A percentile compares a stretch with the other conserved stretches of the same genome.
These are phyloP conservation scores for Trichonephila clavipes DNA, from an alignment of 1,140 invertebrate species.

Conservation along the genomic window DNA sequence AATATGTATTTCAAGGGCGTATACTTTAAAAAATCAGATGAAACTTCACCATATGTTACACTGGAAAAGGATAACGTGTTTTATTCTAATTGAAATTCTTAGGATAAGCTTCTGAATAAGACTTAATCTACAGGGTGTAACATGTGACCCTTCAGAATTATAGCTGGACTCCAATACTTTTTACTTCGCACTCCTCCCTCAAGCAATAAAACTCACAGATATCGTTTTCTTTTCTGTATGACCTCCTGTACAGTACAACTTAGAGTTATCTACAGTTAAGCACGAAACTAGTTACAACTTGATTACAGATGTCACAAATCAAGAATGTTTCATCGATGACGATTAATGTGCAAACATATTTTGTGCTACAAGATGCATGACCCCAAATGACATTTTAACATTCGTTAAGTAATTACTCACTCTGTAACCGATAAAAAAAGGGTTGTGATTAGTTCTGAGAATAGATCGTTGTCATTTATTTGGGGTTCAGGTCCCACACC, in stretches of 20 bases:
- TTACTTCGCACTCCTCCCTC: not conserved
- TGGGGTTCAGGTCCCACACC: slow-evolving; percentile 8
- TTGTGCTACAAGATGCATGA: not conserved
- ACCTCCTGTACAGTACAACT: not conserved
- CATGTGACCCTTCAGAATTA: not conserved
- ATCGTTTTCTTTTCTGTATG: not conserved
- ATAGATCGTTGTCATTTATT: not conserved
- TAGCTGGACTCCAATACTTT: not conserved
- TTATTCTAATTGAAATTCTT: not conserved
- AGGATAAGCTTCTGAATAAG: not conserved
- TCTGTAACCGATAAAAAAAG: not conserved
- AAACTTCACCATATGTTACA: not conserved
- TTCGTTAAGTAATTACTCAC: not conserved
- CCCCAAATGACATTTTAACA: not conserved
- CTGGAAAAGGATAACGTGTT: not conserved
- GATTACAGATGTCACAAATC: too few species aligned
- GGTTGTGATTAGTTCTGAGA: not conserved
- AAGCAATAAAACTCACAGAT: not conserved
- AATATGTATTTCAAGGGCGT: not conserved
- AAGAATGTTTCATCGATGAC: not conserved
- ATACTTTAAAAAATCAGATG: not conserved
- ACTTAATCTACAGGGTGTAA: not conserved
- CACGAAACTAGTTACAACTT: too few species aligned
- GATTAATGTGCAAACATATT: not conserved
- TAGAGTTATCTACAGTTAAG: too few species aligned